Conservation (phyloP, 2,888 invertebrate genomes). For the Cataglyphis albicans region DNA sequence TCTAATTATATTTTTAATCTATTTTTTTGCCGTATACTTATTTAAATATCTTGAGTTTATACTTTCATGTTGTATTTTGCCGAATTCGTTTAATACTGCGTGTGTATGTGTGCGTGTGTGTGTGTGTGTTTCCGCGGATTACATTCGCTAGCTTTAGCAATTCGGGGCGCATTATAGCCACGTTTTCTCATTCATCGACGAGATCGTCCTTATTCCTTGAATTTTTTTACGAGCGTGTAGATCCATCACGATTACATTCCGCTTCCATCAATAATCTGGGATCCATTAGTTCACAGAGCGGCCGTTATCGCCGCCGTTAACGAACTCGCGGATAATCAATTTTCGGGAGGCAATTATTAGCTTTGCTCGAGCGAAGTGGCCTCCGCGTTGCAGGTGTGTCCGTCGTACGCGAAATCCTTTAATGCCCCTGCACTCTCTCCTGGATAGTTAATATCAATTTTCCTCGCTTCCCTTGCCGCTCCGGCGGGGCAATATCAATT, state of each 20-base stretch:
- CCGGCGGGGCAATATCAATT: conserved; percentile 55
- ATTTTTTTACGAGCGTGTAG: conserved; percentile 48
- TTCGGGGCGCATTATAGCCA: conserved; percentile 22
- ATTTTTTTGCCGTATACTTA: too few species aligned
- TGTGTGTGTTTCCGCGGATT: conserved; percentile 27
- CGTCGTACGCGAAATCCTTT: conserved; percentile 47
- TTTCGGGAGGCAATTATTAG: conserved; percentile 81
- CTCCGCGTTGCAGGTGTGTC: conserved; percentile 8
- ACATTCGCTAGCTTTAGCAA: background rate
- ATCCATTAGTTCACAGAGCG: conserved; percentile 76
- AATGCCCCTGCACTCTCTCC: conserved; percentile 41
- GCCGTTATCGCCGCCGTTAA: conserved; percentile 71
- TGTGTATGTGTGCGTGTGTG: background rate
- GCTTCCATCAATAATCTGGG: conserved; percentile 73
- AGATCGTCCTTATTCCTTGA: conserved; percentile 25
- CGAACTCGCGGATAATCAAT: conserved; percentile 79
- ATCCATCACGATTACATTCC: conserved; percentile 50
- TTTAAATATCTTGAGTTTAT: background rate
- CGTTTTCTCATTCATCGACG: conserved; percentile 29
- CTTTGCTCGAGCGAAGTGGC: conserved; percentile 64
- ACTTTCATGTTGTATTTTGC: background rate
- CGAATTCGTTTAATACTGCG: background rate
- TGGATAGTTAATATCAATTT: conserved; percentile 64
- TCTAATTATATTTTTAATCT: background rate
- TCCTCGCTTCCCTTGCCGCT: conserved; percentile 18